phyloP scores from a whole-genome alignment of 2,113 vertebrate genomes.

The Otocyon megalotis region DNA sequence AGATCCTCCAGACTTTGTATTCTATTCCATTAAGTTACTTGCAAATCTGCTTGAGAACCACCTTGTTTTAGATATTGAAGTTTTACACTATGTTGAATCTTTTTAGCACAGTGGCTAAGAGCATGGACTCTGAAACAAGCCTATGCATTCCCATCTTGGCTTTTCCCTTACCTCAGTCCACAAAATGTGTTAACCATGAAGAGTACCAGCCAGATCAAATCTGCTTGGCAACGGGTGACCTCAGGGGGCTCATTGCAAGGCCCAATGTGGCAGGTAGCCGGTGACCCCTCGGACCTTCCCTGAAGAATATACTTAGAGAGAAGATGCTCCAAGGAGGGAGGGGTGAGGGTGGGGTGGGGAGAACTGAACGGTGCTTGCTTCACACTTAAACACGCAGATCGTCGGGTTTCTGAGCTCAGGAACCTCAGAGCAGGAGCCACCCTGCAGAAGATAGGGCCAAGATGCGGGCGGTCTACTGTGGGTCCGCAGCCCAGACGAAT shows the following conservation, averaged over 20 bases:
- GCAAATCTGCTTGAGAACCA: background rate
- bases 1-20: background rate
- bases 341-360: background rate
- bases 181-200: background rate
- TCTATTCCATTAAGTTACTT: background rate
- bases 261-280: background rate
- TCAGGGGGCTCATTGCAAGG: background rate
- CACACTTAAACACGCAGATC: background rate
- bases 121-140: background rate
- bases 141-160: too few species aligned
- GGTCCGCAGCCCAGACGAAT: background rate
- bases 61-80: background rate
- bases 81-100: background rate
- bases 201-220: background rate
- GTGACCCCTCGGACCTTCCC: background rate
- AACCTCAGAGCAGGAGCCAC: background rate
- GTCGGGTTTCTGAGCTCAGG: background rate
- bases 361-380: background rate
- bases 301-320: background rate
- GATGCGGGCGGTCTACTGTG: background rate
- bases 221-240: background rate
- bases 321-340: background rate
- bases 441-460: background rate
- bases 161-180: background rate
- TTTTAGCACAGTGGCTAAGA: background rate